Conservation (phyloP, 2,797 vertebrate species). For the Coracias cyanogaster region DNA sequence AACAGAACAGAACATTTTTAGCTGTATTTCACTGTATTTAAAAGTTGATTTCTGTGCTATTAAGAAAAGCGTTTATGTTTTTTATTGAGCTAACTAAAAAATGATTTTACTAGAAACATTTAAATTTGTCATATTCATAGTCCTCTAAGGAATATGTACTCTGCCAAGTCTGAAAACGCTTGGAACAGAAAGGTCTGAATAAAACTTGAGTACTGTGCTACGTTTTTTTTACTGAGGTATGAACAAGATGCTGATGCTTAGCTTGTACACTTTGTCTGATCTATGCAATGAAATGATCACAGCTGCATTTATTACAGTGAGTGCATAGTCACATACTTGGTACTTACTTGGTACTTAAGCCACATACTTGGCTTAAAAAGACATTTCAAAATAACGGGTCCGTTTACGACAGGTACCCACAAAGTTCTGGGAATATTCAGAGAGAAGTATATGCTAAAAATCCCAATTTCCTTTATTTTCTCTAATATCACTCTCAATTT, state of each 20-base stretch:
- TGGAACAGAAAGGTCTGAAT: slow-evolving; percentile 32
- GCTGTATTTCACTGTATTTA: neutral
- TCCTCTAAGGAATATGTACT: neutral
- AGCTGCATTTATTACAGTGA: neutral
- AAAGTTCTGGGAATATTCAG: neutral
- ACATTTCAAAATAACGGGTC: no score
- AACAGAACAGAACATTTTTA: neutral
- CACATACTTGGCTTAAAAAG: no score
- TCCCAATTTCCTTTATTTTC: neutral
- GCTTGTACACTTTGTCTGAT: neutral
- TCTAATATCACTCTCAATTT: neutral
- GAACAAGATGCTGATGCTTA: neutral
- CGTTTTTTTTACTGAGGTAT: slow-evolving; percentile 13
- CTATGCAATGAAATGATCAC: slow-evolving; percentile 28
- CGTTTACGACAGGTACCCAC: no score
- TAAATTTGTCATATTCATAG: neutral
- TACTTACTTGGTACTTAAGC: no score
- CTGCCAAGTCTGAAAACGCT: slow-evolving; percentile 34
- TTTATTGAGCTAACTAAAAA: neutral
- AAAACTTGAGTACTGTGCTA: neutral
- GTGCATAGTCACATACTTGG: neutral
- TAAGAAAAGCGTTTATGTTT: neutral
- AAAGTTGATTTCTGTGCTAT: neutral
- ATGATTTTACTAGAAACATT: neutral
- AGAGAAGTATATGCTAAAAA: neutral